A percentile compares a stretch with the other conserved stretches of the same genome.
Conservation (phyloP, 2,113 vertebrate species). For the Xiphophorus couchianus region DNA sequence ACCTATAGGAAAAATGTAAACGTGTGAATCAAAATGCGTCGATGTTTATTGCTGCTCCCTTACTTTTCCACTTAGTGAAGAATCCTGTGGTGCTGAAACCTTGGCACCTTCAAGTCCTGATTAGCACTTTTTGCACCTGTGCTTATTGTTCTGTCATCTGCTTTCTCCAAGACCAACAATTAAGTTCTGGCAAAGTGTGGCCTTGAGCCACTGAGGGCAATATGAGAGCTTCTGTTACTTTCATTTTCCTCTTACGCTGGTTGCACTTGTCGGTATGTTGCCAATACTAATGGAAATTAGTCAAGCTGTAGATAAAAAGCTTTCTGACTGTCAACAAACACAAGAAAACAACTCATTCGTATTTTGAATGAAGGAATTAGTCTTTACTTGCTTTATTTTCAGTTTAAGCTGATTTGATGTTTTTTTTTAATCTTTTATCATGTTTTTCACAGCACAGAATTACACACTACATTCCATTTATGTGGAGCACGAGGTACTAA, state of each 20-base stretch:
- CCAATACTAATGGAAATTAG: background rate
- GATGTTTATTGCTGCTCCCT: background rate
- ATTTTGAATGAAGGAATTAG: background rate
- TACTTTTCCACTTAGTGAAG: too few relatives aligned
- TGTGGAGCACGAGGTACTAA: background rate
- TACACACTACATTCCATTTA: too few relatives aligned
- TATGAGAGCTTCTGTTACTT: too few relatives aligned
- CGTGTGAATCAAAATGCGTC: background rate
- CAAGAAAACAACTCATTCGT: background rate
- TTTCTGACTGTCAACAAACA: background rate
- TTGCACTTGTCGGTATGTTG: background rate
- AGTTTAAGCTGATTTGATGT: background rate
- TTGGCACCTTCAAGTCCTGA: too few relatives aligned
- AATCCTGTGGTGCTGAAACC: too few relatives aligned
- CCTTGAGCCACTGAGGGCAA: too few relatives aligned
- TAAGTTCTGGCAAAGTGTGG: too few relatives aligned
- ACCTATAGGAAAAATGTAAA: background rate
- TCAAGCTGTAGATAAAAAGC: conserved; percentile 13
- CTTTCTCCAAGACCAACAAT: too few relatives aligned
- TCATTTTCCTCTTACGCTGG: background rate
- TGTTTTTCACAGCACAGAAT: too few relatives aligned
- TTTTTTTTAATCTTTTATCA: background rate
- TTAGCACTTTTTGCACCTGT: background rate
- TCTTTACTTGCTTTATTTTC: background rate
- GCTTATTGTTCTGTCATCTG: background rate